Evolutionary conservation across 30 jellyfish, hydroid and myxozoan species (phyloP).

Genomic region (Pseudorhiza aurosa): DNA sequence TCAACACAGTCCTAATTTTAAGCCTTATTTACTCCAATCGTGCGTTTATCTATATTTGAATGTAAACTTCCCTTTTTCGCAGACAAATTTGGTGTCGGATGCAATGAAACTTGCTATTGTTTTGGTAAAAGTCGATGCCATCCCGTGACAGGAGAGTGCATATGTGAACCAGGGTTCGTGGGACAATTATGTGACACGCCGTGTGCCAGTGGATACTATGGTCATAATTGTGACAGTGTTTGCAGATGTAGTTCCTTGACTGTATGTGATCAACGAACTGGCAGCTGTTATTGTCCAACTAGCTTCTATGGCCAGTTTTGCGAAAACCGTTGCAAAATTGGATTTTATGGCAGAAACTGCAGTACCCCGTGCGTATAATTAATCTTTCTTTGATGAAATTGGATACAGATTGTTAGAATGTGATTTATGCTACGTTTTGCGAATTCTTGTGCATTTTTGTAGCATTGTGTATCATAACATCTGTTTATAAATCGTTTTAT

Average conservation of each 20-base stretch:
- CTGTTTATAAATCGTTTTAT: too few species aligned
- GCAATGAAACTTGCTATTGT: slow-evolving; percentile 53
- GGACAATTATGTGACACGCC: slow-evolving; percentile 26
- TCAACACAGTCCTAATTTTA: too few species aligned
- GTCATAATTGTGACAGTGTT: slow-evolving; percentile 28
- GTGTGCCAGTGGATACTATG: slow-evolving; percentile 63
- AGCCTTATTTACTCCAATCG: not conserved
- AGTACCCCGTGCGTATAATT: slow-evolving; percentile 11
- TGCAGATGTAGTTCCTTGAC: slow-evolving; percentile 51
- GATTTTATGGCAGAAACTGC: slow-evolving; percentile 69
- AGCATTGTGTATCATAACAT: too few species aligned
- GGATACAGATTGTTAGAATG: too few species aligned
- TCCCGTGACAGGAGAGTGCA: slow-evolving; percentile 56
- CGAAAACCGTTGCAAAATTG: slow-evolving; percentile 50
- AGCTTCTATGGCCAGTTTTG: slow-evolving; percentile 71
- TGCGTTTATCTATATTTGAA: not conserved
- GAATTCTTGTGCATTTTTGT: too few species aligned
- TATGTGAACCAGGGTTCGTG: slow-evolving; percentile 63
- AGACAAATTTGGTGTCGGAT: slow-evolving; percentile 54
- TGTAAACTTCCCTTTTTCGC: not conserved
- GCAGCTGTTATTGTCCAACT: slow-evolving; percentile 64
- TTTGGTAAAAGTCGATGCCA: slow-evolving; percentile 57
- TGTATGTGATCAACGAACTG: slow-evolving; percentile 62
- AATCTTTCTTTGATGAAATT: not conserved
- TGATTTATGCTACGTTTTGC: too few species aligned